phyloP scores from a whole-genome alignment of 2,113 vertebrate genomes.

The Dinomys branickii region DNA sequence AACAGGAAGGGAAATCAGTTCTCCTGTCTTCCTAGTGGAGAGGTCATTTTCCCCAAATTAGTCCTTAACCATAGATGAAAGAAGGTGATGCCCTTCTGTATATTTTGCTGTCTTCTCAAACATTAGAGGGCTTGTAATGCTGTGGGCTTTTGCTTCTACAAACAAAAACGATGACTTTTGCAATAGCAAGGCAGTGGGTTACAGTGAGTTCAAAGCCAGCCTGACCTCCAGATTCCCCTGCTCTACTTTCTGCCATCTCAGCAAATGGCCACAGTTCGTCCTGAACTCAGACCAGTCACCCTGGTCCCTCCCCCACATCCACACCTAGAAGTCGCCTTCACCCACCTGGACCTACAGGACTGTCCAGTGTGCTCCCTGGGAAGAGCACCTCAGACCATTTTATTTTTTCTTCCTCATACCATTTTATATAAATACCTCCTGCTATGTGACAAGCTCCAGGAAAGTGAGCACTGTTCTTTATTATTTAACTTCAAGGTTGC shows the following conservation, averaged over 20 bases:
- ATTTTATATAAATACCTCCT: not conserved
- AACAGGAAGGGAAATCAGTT: not conserved
- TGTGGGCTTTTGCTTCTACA: not conserved
- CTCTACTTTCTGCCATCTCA: not conserved
- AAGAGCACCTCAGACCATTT: not conserved
- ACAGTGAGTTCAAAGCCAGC: too few species aligned
- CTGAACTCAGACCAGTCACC: not conserved
- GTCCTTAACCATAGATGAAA: not conserved
- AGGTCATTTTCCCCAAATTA: not conserved
- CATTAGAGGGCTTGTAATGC: not conserved
- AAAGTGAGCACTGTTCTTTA: not conserved
- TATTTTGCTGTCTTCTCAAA: not conserved
- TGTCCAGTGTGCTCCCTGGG: not conserved
- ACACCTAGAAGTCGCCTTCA: rapidly evolving
- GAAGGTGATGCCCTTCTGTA: not conserved
- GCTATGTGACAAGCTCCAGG: not conserved
- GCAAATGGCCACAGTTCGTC: not conserved
- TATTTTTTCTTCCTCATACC: too few species aligned
- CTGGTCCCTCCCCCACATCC: not conserved
- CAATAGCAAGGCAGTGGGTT: not conserved
- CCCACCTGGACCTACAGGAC: not conserved
- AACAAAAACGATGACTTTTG: not conserved
- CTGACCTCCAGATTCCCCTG: not conserved
- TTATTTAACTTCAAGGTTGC: too few species aligned
- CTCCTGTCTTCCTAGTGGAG: not conserved